Conservation (phyloP, 2,797 vertebrate genomes). For the Myotis myotis region DNA sequence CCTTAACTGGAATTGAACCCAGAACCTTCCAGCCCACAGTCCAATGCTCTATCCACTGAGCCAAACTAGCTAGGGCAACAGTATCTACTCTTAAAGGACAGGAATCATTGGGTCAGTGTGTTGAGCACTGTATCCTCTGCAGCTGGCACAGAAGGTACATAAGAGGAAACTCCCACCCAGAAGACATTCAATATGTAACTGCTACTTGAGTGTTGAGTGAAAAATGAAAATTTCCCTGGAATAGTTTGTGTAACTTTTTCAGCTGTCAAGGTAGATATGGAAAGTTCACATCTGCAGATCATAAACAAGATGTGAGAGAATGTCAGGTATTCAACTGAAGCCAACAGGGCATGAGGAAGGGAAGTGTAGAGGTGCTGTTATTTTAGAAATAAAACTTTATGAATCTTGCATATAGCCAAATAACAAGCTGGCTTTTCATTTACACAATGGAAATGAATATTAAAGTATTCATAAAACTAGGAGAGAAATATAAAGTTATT, state of each 20-base stretch:
- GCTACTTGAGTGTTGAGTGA: background rate
- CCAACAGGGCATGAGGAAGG: background rate
- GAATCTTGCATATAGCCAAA: slow-evolving; percentile 50
- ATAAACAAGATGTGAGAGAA: background rate
- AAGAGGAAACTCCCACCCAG: background rate
- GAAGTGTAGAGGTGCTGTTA: slow-evolving; percentile 19
- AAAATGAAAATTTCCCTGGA: background rate
- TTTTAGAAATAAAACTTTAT: slow-evolving; percentile 64
- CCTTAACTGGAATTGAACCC: too few species aligned
- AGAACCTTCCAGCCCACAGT: too few species aligned
- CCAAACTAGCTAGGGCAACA: too few species aligned
- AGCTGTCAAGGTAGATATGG: background rate
- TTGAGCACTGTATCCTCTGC: background rate
- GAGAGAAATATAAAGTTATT: slow-evolving; percentile 62
- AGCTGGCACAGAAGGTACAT: too few species aligned
- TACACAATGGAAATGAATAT: slow-evolving; percentile 55
- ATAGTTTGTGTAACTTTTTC: background rate
- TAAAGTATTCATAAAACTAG: slow-evolving; percentile 62
- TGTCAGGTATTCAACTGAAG: background rate
- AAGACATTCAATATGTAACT: background rate
- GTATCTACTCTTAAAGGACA: background rate
- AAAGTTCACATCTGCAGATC: slow-evolving; percentile 17
- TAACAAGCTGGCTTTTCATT: slow-evolving; percentile 60
- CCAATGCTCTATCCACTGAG: too few species aligned
- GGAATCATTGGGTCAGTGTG: rapidly evolving